These are phyloP conservation scores for Pterophyllum scalare DNA, from an alignment of 2,113 vertebrate genomes.

Conservation along the genomic window DNA sequence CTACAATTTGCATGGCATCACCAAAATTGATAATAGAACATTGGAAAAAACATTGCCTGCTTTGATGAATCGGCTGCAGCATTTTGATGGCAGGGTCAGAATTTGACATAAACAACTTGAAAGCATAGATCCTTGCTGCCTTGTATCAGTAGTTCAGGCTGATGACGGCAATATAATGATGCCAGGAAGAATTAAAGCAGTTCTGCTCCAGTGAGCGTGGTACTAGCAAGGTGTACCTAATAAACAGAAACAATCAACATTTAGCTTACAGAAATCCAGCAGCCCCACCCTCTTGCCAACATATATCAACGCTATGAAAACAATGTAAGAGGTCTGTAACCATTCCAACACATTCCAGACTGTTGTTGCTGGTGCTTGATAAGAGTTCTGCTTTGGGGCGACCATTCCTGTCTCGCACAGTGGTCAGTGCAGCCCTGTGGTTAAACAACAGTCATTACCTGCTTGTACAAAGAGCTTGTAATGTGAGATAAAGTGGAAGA, in stretches of 20 bases:
- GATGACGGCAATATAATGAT: not conserved
- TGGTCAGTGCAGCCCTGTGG: not conserved
- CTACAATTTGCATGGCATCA: not conserved
- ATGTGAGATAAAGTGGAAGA: constrained; percentile 33
- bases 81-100: not conserved
- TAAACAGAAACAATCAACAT: not conserved
- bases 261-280: not conserved
- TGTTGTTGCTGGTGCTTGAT: constrained; percentile 46
- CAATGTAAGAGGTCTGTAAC: constrained; percentile 15
- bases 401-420: constrained; percentile 41
- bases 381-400: constrained; percentile 29
- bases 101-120: not conserved
- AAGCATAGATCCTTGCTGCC: not conserved
- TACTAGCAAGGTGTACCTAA: not conserved
- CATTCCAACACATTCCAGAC: constrained; percentile 52
- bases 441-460: constrained; percentile 31
- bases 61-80: not conserved
- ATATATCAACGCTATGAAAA: constrained; percentile 26
- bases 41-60: not conserved
- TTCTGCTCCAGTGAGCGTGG: not conserved
- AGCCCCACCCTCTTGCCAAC: constrained; percentile 3
- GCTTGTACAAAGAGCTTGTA: constrained; percentile 20
- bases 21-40: accelerated
- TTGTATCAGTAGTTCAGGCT: no score
- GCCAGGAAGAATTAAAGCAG: no score